A percentile compares a stretch with the other conserved stretches of the same genome.
phyloP scores from a whole-genome alignment of 2,113 vertebrate species.

The Eclectus roratus region DNA sequence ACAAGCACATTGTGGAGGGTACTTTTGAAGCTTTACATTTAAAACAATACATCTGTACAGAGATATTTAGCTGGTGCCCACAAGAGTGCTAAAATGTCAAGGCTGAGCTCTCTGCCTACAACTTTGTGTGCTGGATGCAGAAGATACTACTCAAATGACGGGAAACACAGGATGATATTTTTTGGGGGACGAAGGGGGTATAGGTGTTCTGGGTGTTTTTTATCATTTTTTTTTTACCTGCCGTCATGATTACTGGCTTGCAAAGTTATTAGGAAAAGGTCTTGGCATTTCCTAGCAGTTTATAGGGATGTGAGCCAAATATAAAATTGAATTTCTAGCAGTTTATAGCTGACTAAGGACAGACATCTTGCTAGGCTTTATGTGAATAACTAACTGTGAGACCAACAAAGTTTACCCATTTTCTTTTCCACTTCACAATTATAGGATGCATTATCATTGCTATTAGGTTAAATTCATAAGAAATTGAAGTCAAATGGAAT shows the following conservation, averaged over 20 bases:
- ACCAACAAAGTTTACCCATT: background rate
- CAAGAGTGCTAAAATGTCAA: background rate
- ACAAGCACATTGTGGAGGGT: background rate
- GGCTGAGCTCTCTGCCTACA: background rate
- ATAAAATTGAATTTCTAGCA: background rate
- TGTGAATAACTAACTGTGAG: background rate
- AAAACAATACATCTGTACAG: background rate
- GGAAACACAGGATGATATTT: background rate
- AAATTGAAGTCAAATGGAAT: conserved; percentile 20
- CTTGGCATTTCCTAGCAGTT: conserved; percentile 3
- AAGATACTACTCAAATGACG: background rate
- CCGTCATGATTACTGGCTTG: background rate
- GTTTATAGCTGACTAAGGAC: background rate
- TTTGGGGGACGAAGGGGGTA: too few species aligned
- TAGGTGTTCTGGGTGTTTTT: fast-evolving
- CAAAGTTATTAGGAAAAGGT: background rate
- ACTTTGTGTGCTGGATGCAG: background rate
- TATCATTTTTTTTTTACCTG: background rate
- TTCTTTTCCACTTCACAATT: background rate
- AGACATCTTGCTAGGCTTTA: background rate
- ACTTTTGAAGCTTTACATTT: background rate
- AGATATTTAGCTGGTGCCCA: background rate
- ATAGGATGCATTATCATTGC: background rate
- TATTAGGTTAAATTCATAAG: conserved; percentile 26
- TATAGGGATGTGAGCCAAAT: background rate